Evolutionary conservation across 2,797 vertebrate genomes (phyloP).

Genomic region (Crotalus adamanteus): DNA sequence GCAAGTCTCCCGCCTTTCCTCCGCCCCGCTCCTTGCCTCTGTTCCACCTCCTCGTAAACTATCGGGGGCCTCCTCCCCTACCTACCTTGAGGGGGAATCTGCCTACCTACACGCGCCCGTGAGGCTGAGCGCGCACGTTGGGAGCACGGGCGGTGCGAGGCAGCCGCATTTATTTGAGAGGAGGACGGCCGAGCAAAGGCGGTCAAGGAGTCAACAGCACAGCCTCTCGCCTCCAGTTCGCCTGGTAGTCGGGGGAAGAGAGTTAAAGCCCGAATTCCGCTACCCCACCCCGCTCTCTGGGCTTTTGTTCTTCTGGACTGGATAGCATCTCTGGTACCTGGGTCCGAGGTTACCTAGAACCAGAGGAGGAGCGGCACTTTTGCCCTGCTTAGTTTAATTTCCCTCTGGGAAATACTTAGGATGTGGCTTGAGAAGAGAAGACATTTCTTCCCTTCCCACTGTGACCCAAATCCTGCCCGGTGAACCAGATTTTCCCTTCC

Average conservation of each 20-base stretch:
- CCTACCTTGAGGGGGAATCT: not conserved
- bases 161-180: not conserved
- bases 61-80: not conserved
- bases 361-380: not conserved
- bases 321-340: not conserved
- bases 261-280: not conserved
- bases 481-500: not conserved
- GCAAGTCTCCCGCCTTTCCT: slow-evolving; percentile 43
- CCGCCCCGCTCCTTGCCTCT: not conserved
- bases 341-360: not conserved
- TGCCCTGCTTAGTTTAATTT: no score
- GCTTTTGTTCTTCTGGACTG: not conserved
- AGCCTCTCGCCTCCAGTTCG: not conserved
- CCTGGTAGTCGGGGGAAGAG: not conserved
- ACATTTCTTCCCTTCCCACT: not conserved
- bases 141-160: not conserved
- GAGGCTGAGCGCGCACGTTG: not conserved
- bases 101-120: not conserved
- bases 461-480: not conserved
- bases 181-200: not conserved
- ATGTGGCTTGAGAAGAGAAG: not conserved
- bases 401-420: not conserved
- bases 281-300: not conserved
- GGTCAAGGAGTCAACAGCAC: not conserved
- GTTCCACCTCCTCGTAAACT: not conserved